Conservation (phyloP, 1,140 invertebrate genomes). For the Sarcophaga peregrina region DNA sequence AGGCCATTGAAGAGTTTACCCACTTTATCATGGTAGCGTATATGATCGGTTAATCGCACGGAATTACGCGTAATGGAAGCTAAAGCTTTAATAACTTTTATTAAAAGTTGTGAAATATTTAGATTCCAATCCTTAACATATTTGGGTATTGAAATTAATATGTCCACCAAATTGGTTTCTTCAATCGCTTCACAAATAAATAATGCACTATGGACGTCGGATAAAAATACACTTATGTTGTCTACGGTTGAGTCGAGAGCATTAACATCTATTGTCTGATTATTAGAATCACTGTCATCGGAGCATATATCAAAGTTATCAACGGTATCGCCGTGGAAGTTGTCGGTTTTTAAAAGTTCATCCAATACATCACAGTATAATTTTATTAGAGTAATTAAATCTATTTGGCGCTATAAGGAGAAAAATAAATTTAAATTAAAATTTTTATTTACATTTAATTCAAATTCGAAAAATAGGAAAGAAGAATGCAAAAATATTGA, state of each 20-base stretch:
- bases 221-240: constrained; percentile 54
- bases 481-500: neutral
- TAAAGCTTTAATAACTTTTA: constrained; percentile 56
- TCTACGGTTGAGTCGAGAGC: constrained; percentile 54
- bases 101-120: constrained; percentile 50
- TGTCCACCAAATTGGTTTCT: constrained; percentile 60
- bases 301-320: constrained; percentile 59
- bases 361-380: constrained; percentile 68
- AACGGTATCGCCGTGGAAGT: constrained; percentile 53
- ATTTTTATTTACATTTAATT: neutral
- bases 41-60: constrained; percentile 47
- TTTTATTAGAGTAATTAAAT: constrained; percentile 70
- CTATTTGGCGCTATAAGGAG: constrained; percentile 71
- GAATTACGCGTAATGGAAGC: constrained; percentile 52
- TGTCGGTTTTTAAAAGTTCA: constrained; percentile 57
- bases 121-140: constrained; percentile 57
- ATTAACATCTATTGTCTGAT: constrained; percentile 55
- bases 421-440: neutral
- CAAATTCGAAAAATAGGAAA: neutral
- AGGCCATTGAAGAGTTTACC: constrained; percentile 63
- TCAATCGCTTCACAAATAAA: constrained; percentile 54
- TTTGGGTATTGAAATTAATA: constrained; percentile 56
- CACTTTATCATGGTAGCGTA: constrained; percentile 53
- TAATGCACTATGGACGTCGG: constrained; percentile 12
- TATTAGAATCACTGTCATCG: constrained; percentile 54